phyloP scores from a whole-genome alignment of 2,113 vertebrate genomes.

The Chelonoidis abingdonii region DNA sequence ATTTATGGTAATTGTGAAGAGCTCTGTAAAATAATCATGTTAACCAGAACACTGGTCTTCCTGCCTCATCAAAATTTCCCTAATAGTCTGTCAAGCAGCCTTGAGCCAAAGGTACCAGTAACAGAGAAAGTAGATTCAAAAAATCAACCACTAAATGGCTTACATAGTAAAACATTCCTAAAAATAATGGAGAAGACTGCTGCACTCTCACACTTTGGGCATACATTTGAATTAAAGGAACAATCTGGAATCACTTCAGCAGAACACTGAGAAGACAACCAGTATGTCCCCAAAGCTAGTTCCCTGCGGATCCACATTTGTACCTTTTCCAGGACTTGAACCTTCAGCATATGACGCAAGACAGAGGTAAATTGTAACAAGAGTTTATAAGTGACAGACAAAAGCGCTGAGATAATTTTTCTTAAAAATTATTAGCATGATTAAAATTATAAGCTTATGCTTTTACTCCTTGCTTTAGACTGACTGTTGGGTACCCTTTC shows the following conservation, averaged over 20 bases:
- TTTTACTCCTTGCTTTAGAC: not conserved
- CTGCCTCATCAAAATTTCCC: conserved; percentile 68
- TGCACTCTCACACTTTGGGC: not conserved
- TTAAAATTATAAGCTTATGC: not conserved
- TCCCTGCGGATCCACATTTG: conserved; percentile 71
- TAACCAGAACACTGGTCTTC: conserved; percentile 70
- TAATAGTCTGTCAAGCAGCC: conserved; percentile 69
- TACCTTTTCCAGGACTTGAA: conserved; percentile 71
- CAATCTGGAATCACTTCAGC: conserved; percentile 21
- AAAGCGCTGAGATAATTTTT: not conserved
- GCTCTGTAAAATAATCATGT: conserved; percentile 76
- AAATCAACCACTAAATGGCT: conserved; percentile 36
- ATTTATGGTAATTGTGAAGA: conserved; percentile 62
- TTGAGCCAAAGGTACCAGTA: conserved; percentile 52
- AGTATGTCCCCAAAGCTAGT: conserved; percentile 68
- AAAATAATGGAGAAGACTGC: conserved; percentile 15
- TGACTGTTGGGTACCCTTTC: not conserved
- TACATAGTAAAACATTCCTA: not conserved
- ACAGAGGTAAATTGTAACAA: conserved; percentile 62
- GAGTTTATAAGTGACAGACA: not conserved
- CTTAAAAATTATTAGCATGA: not conserved
- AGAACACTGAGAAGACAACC: conserved; percentile 47
- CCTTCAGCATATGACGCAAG: conserved; percentile 54
- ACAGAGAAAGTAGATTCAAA: conserved; percentile 47
- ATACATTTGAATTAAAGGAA: conserved; percentile 8